Base-by-base conservation (phyloP, 2,888 invertebrate genomes). In the Itoplectis maculator region DNA sequence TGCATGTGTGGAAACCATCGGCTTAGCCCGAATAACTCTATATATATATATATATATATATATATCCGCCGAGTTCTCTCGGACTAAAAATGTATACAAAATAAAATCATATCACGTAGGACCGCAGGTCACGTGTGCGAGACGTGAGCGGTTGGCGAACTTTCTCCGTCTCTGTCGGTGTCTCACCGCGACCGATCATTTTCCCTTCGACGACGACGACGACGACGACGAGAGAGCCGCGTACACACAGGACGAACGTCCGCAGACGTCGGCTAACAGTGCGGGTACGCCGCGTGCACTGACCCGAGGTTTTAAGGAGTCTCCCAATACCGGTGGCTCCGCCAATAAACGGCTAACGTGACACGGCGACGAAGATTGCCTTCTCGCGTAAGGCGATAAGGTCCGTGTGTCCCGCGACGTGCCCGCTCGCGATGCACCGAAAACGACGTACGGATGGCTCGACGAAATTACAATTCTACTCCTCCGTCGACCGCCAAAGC, bases 401-500 rank as follows among this genome's bases (percentile, higher is more conserved):
- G n/a, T 74, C 79, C 74, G 61, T 74, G 47, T 80, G 70, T 79
- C 65, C 18, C 45, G 20, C 51, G 51, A 66, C 59, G 42, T 49
- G 69, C 61, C 49, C 51, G 42, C 40, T 40, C 68, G 35, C 40
- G 49, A 6, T 65, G 56, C 77, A 79, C 47, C 73, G 61, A 70
- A 42, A 76, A 72, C 20, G 63, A 47, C 77, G 83, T n/a, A n/a
- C 86, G 85, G 85, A 86, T 87, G 85, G 82, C 74, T 82, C 77
- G 80, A 51, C 82, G 79, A 82, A 88, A 85, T 87, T 86, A 83
- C 86, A 84, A 87, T 86, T 87, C 86, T 85, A 86, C 84, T 85
- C 85, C 76, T 45, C 78, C 47, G 47, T 7, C n/a, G n/a, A 49
- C 49, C 42, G 11, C 11, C 9, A 18, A 29, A 13, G 18, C 8